Percentiles rank a stretch among this genome's conserved stretches.
These are phyloP conservation scores for Alligator sinensis DNA, from an alignment of 2,113 vertebrate species.

Conservation along the genomic window DNA sequence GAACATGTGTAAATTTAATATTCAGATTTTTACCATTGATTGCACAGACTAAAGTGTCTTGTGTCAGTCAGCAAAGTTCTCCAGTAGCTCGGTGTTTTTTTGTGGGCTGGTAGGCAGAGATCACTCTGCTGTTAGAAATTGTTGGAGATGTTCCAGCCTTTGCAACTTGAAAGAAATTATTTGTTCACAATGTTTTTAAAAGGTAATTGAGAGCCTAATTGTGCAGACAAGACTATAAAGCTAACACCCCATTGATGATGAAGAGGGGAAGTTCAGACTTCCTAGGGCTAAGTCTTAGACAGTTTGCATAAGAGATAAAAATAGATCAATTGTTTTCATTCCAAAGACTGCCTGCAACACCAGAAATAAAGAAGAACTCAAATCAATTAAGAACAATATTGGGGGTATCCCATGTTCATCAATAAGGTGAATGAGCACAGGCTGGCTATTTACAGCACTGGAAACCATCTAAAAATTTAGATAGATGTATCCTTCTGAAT, in stretches of 20 bases:
- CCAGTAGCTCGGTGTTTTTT: not conserved
- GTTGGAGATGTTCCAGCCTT: conserved; percentile 17
- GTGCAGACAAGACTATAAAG: conserved; percentile 18
- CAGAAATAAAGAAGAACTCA: not conserved
- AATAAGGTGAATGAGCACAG: not conserved
- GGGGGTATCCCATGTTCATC: not conserved
- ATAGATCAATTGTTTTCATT: conserved; percentile 6
- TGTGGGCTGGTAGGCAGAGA: not conserved
- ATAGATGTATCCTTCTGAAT: not conserved
- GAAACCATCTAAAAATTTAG: not conserved
- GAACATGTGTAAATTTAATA: conserved; percentile 32
- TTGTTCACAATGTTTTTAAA: conserved; percentile 17
- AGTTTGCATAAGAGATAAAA: conserved; percentile 2
- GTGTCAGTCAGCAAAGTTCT: not conserved
- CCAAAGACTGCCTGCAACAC: not conserved
- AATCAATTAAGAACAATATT: not conserved
- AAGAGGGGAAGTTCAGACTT: not conserved
- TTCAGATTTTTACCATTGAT: conserved; percentile 33
- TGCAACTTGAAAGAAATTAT: not conserved
- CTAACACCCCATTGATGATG: not conserved
- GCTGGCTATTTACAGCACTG: not conserved
- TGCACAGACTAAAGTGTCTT: not conserved
- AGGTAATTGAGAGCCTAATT: conserved; percentile 23
- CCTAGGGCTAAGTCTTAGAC: not conserved
- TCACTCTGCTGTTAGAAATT: not conserved